Conservation (phyloP, 1,140 invertebrate species). For the Drosophila bifasciata region DNA sequence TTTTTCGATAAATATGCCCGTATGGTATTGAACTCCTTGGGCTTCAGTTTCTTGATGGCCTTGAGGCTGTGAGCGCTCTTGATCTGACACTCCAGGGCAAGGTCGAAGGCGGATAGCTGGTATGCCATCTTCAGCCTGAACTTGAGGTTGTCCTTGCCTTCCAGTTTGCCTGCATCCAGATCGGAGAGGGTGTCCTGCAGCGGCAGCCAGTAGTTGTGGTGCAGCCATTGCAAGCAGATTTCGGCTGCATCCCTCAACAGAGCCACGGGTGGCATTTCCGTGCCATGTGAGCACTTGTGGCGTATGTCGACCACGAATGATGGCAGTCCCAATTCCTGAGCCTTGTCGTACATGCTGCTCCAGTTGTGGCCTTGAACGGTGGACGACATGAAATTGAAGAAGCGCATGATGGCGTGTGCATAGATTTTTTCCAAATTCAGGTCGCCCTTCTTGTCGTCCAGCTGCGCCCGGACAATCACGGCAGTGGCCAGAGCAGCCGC, state of each 20-base stretch:
- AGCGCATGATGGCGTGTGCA: conserved; percentile 72
- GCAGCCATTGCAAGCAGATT: conserved; percentile 74
- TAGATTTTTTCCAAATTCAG: conserved; percentile 56
- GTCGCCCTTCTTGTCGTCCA: conserved; percentile 46
- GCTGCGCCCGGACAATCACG: conserved; percentile 61
- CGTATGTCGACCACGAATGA: conserved; percentile 80
- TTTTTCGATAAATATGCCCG: conserved; percentile 44
- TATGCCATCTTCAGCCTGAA: conserved; percentile 59
- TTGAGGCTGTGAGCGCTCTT: conserved; percentile 64
- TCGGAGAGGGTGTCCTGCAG: conserved; percentile 57
- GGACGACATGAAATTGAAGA: conserved; percentile 83
- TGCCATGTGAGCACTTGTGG: conserved; percentile 79
- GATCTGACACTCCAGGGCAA: conserved; percentile 66
- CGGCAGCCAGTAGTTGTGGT: conserved; percentile 70
- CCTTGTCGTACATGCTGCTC: conserved; percentile 78
- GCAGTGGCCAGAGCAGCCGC: conserved; percentile 75
- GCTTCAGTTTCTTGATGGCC: conserved; percentile 51
- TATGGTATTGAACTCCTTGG: conserved; percentile 63
- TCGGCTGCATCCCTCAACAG: conserved; percentile 58
- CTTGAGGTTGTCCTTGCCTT: conserved; percentile 51
- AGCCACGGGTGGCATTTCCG: conserved; percentile 60
- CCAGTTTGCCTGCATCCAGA: conserved; percentile 55
- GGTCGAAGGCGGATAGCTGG: conserved; percentile 59
- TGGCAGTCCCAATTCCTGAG: conserved; percentile 65
- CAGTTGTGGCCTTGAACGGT: conserved; percentile 72